Evolutionary conservation across 2,888 invertebrate species (phyloP).

Genomic region (Plebejus argus): DNA sequence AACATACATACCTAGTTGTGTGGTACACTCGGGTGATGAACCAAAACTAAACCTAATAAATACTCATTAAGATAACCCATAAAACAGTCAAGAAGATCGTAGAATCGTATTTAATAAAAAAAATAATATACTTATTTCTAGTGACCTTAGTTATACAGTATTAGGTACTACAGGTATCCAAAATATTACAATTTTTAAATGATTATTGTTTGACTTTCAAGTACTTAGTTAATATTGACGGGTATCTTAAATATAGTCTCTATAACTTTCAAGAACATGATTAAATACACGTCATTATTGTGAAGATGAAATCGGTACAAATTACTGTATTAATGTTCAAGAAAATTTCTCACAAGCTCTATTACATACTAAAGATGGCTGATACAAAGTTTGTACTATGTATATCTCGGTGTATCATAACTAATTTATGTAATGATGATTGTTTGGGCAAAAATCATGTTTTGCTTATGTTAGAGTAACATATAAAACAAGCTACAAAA

Average conservation of each 20-base stretch:
- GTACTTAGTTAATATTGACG: no score
- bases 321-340: constrained; percentile 2
- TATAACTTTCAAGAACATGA: not conserved
- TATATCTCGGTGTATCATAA: no score
- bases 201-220: not conserved
- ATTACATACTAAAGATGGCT: not conserved
- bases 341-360: constrained; percentile 2
- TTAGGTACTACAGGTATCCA: not conserved
- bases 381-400: not conserved
- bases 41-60: not conserved
- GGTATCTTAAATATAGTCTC: not conserved
- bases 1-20: not conserved
- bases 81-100: not conserved
- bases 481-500: no score
- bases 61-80: not conserved
- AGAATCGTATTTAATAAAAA: no score
- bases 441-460: no score
- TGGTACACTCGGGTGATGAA: no score
- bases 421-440: no score
- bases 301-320: constrained; percentile 4
- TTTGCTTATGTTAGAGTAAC: no score
- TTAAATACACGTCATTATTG: not conserved
- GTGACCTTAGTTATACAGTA: not conserved
- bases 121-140: no score
- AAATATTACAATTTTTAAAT: not conserved